Conservation (phyloP, 2,797 vertebrate genomes). For the Schizopygopsis pylzovi region DNA sequence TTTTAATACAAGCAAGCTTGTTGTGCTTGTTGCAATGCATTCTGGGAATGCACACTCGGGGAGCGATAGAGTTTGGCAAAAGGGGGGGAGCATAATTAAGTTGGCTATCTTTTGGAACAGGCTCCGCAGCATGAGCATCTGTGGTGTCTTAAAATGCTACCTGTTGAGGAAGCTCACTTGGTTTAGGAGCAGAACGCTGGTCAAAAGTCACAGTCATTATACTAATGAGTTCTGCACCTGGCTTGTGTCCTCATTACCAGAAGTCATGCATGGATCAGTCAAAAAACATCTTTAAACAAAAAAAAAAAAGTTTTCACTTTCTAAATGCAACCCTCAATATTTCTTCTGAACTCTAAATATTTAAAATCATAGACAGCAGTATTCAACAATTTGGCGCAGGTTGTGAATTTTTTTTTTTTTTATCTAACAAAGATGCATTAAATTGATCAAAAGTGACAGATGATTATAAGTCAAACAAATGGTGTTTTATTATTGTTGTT, state of each 20-base stretch:
- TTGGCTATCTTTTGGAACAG: not conserved
- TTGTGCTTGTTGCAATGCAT: conserved; percentile 2
- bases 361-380: not conserved
- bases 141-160: conserved; percentile 13
- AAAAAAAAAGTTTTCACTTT: not conserved
- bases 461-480: not conserved
- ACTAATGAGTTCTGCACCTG: conserved; percentile 1
- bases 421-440: not conserved
- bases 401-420: not conserved
- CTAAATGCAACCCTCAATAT: not conserved
- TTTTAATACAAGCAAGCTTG: not conserved
- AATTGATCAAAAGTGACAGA: not conserved
- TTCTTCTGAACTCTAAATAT: not conserved
- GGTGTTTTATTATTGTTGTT: no score
- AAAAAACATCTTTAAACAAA: not conserved
- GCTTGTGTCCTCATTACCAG: conserved; percentile 4
- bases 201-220: not conserved
- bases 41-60: not conserved
- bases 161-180: not conserved
- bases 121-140: not conserved
- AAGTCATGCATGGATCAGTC: not conserved
- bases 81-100: not conserved
- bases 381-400: not conserved
- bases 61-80: not conserved
- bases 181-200: not conserved